Percentiles rank a stretch among this genome's conserved stretches.
These are phyloP conservation scores for Cotesia typhae DNA, from an alignment of 1,140 invertebrate genomes.

Conservation along the genomic window DNA sequence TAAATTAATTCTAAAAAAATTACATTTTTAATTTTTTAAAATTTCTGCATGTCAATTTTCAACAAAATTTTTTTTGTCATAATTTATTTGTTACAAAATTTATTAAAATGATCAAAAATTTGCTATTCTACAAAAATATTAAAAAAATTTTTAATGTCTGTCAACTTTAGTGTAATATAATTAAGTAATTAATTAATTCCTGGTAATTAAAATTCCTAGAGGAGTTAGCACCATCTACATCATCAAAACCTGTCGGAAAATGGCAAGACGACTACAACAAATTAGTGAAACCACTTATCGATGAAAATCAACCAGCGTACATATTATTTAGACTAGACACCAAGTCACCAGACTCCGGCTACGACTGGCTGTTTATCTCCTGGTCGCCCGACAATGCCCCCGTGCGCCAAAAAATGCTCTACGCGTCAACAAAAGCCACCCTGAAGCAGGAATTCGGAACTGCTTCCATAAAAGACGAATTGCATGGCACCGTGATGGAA, in stretches of 20 bases:
- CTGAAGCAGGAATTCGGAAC: conserved; percentile 96
- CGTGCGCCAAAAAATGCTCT: conserved; percentile 97
- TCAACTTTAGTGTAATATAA: not conserved
- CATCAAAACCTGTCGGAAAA: conserved; percentile 73
- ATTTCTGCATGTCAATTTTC: no score
- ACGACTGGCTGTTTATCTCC: conserved; percentile 94
- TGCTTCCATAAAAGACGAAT: conserved; percentile 89
- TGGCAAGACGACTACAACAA: conserved; percentile 93
- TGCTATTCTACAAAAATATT: not conserved
- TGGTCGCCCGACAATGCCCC: conserved; percentile 93
- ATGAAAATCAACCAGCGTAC: conserved; percentile 92
- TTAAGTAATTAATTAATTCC: conserved; percentile 25
- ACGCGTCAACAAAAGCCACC: conserved; percentile 98
- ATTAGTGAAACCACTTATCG: conserved; percentile 78
- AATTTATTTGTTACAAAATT: no score
- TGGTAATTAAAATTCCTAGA: conserved; percentile 67
- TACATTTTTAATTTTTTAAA: no score
- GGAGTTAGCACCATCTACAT: conserved; percentile 76
- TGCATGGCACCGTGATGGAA: conserved; percentile 85
- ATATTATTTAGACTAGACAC: conserved; percentile 81
- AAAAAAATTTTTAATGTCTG: not conserved
- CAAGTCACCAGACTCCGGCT: conserved; percentile 71
- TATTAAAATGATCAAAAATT: not conserved
- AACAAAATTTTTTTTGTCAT: no score
- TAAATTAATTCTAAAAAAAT: no score